Percentiles rank a stretch among this genome's conserved stretches.
Evolutionary conservation across 1,140 invertebrate genomes (phyloP).

Genomic region (Philopotamus ludificatus): DNA sequence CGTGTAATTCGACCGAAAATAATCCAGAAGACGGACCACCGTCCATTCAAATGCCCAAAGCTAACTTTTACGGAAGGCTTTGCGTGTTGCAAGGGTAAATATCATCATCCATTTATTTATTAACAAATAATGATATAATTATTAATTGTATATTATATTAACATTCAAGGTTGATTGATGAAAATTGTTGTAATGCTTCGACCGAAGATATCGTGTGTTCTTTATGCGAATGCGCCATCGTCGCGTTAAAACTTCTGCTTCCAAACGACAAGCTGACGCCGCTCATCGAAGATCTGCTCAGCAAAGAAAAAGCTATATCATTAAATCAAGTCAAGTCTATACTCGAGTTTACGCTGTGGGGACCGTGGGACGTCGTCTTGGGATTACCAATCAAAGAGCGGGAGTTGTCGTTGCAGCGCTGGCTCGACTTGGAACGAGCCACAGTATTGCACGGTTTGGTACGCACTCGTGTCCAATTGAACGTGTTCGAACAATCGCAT

Average conservation of each 20-base stretch:
- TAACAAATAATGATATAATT: constrained; percentile 13
- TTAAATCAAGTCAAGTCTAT: constrained; percentile 72
- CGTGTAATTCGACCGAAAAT: constrained; percentile 49
- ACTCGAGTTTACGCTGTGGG: constrained; percentile 82
- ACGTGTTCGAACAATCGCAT: constrained; percentile 76
- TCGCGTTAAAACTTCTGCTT: constrained; percentile 65
- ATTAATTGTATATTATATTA: not conserved
- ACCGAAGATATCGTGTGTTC: constrained; percentile 65
- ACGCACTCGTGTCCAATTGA: constrained; percentile 68
- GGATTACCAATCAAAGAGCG: constrained; percentile 65
- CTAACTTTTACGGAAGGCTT: constrained; percentile 60
- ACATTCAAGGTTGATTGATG: constrained; percentile 59
- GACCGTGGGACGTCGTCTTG: constrained; percentile 71
- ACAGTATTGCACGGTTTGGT: constrained; percentile 77
- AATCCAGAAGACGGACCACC: constrained; percentile 48
- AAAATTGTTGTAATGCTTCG: constrained; percentile 56
- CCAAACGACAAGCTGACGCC: constrained; percentile 64
- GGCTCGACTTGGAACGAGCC: constrained; percentile 80
- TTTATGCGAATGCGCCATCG: constrained; percentile 75
- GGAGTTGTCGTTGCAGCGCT: constrained; percentile 71
- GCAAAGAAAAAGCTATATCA: constrained; percentile 70
- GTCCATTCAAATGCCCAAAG: constrained; percentile 53
- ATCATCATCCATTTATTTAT: constrained; percentile 19
- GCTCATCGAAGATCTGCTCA: constrained; percentile 66
- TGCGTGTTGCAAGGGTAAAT: constrained; percentile 73